Evolutionary conservation across 2,113 vertebrate genomes (phyloP).

Genomic region (Mugil cephalus): DNA sequence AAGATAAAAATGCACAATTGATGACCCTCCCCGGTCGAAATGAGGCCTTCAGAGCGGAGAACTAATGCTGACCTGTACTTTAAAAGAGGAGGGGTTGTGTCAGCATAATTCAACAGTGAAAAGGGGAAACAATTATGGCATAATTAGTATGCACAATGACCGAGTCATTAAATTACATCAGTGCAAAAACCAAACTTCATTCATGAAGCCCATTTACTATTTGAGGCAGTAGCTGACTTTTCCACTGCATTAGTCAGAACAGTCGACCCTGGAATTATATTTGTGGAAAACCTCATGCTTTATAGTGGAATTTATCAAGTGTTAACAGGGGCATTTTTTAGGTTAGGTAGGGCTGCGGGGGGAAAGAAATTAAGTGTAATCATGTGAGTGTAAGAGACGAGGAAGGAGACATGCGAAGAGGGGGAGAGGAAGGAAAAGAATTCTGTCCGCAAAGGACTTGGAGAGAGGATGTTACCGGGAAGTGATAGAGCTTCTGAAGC

Average conservation of each 20-base stretch:
- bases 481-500: constrained; percentile 46
- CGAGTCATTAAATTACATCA: constrained; percentile 60
- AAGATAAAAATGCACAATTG: not conserved
- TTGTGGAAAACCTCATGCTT: constrained; percentile 61
- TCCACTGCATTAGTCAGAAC: constrained; percentile 63
- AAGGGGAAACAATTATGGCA: constrained; percentile 50
- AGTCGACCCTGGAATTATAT: constrained; percentile 57
- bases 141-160: constrained; percentile 47
- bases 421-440: constrained; percentile 23
- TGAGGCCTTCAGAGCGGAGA: not conserved
- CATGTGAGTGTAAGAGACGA: constrained; percentile 5
- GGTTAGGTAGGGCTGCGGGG: constrained; percentile 20
- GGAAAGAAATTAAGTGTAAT: constrained; percentile 18
- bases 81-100: constrained; percentile 16
- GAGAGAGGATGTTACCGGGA: constrained; percentile 36
- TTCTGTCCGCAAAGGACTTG: constrained; percentile 23
- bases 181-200: constrained; percentile 37
- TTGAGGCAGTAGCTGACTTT: constrained; percentile 57
- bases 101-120: constrained; percentile 26
- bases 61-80: constrained; percentile 9
- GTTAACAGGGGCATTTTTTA: constrained; percentile 51
- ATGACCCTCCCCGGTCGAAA: not conserved
- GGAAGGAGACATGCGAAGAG: constrained; percentile 14
- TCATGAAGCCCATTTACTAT: constrained; percentile 54
- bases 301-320: constrained; percentile 64